Evolutionary conservation across 2,113 vertebrate genomes (phyloP).

Genomic region (Austrofundulus limnaeus): DNA sequence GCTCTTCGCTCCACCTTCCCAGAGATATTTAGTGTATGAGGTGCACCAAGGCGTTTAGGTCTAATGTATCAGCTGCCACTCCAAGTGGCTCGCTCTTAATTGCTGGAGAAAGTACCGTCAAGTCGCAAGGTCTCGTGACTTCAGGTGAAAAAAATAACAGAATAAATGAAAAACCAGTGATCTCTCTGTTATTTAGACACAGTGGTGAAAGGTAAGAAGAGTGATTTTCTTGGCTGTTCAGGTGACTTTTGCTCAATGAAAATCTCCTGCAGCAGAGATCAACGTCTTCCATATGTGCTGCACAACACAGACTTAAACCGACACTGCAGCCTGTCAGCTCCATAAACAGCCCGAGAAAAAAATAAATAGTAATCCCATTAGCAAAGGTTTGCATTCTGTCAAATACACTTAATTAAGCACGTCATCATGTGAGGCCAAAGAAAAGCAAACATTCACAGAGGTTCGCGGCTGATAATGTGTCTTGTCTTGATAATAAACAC

Average conservation of each 20-base stretch:
- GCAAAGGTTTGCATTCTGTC: slow-evolving; percentile 47
- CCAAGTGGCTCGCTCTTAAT: slow-evolving; percentile 25
- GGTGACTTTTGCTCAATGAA: slow-evolving; percentile 27
- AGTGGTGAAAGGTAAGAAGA: slow-evolving; percentile 31
- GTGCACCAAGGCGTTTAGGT: slow-evolving; percentile 14
- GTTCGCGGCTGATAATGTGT: slow-evolving; percentile 42
- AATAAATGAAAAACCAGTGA: too few relatives aligned
- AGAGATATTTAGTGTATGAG: slow-evolving; percentile 25
- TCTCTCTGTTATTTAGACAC: slow-evolving; percentile 33
- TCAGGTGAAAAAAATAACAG: slow-evolving; percentile 24
- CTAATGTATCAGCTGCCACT: slow-evolving; percentile 29
- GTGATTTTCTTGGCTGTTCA: neutral
- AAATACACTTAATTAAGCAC: slow-evolving; percentile 47
- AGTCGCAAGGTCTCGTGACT: slow-evolving; percentile 18
- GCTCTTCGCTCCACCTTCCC: slow-evolving; percentile 20
- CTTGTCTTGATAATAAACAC: slow-evolving; percentile 65
- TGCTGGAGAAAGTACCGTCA: slow-evolving; percentile 17
- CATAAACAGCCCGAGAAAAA: slow-evolving; percentile 33
- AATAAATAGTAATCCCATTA: slow-evolving; percentile 50
- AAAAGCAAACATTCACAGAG: slow-evolving; percentile 50
- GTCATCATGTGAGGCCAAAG: slow-evolving; percentile 35
- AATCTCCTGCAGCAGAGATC: slow-evolving; percentile 51
- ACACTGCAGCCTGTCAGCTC: slow-evolving; percentile 27
- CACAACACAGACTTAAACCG: slow-evolving; percentile 18
- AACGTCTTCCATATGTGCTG: slow-evolving; percentile 53